A percentile compares a stretch with the other conserved stretches of the same genome.
Evolutionary conservation across 2,113 vertebrate species (phyloP).

Genomic region (Arenaria interpres): DNA sequence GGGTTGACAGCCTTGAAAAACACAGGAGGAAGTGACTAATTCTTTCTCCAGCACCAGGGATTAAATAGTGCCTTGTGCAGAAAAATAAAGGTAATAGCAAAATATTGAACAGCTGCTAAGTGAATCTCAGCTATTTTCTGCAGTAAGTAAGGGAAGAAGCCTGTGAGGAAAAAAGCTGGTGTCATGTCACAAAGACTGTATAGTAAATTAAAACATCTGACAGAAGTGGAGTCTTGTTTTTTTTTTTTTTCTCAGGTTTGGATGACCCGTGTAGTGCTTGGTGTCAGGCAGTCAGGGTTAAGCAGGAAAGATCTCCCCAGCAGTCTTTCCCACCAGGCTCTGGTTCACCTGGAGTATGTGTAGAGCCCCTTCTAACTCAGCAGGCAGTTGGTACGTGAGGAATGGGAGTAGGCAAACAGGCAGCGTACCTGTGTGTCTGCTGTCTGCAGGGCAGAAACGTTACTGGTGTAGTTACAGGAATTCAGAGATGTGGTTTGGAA

Average conservation of each 20-base stretch:
- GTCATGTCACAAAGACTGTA: background rate
- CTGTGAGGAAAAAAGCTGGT: fast-evolving
- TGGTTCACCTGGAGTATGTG: background rate
- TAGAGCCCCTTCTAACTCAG: background rate
- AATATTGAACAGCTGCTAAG: background rate
- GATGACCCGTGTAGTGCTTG: fast-evolving
- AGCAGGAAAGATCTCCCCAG: background rate
- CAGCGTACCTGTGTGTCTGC: background rate
- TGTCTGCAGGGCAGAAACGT: background rate
- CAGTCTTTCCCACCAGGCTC: background rate
- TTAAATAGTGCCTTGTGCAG: background rate
- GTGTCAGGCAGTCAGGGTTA: background rate
- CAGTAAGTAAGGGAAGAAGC: background rate
- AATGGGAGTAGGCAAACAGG: background rate
- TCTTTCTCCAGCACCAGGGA: background rate
- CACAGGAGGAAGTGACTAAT: background rate
- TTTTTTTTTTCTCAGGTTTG: background rate
- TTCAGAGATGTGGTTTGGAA: background rate
- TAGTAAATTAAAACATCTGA: background rate
- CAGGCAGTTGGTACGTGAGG: background rate
- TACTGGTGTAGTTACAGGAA: background rate
- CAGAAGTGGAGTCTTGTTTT: background rate
- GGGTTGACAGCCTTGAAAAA: background rate
- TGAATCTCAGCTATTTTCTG: background rate
- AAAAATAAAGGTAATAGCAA: background rate